Percentiles rank a stretch among this genome's conserved stretches.
These are phyloP conservation scores for Nebria brevicollis DNA, from an alignment of 2,888 invertebrate species.

Conservation along the genomic window DNA sequence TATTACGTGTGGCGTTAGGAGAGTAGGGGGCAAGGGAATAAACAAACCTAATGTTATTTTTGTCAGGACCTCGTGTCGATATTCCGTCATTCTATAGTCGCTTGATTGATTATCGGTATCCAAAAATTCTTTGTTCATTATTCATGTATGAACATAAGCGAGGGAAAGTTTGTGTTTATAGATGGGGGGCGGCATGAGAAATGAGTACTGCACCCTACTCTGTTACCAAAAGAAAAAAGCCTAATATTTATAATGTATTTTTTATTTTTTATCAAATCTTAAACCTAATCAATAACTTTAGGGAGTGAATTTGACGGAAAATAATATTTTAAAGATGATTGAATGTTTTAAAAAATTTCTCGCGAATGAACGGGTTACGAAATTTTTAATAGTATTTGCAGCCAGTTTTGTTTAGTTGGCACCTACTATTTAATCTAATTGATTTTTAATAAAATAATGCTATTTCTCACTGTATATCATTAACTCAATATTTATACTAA, in stretches of 20 bases:
- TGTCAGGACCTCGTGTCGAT: slow-evolving; percentile 41
- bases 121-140: slow-evolving; percentile 45
- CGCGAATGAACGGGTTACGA: no score
- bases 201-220: neutral
- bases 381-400: no score
- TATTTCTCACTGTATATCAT: no score
- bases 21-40: neutral
- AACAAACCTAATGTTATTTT: slow-evolving; percentile 35
- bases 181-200: neutral
- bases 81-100: slow-evolving; percentile 35
- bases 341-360: neutral
- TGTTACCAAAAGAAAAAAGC: slow-evolving; percentile 3
- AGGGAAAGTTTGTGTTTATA: slow-evolving; percentile 25
- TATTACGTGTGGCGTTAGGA: neutral
- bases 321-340: neutral
- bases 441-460: no score
- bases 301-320: neutral
- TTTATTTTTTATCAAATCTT: slow-evolving; percentile 57
- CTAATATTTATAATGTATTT: slow-evolving; percentile 59
- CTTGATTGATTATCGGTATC: slow-evolving; percentile 34
- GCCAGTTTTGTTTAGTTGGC: no score
- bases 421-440: no score
- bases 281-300: slow-evolving; percentile 37
- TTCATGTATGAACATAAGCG: slow-evolving; percentile 30
- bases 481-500: no score